These are phyloP conservation scores for Apeltes quadracus DNA, from an alignment of 2,113 vertebrate species.

Conservation along the genomic window DNA sequence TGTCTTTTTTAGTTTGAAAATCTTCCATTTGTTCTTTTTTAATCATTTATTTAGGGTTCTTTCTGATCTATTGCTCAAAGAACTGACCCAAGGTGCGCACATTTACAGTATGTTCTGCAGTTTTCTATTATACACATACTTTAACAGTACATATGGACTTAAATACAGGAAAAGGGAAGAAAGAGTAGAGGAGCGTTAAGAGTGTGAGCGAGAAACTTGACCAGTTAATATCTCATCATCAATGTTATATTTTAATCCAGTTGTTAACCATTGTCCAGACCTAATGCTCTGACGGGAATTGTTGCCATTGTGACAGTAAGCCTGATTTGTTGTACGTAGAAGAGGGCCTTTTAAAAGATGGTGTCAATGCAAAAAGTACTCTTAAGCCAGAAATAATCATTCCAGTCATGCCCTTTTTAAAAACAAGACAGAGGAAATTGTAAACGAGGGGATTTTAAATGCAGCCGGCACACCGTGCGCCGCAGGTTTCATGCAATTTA, in stretches of 20 bases:
- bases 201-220: not conserved
- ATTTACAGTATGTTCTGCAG: not conserved
- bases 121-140: not conserved
- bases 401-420: slow-evolving; percentile 22
- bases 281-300: not conserved
- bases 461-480: slow-evolving; percentile 19
- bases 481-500: slow-evolving; percentile 61
- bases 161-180: not conserved
- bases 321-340: slow-evolving; percentile 8
- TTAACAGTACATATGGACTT: not conserved
- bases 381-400: slow-evolving; percentile 21
- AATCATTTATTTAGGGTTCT: not conserved
- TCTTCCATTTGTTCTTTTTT: not conserved
- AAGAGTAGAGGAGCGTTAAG: not conserved
- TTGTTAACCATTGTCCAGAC: slow-evolving; percentile 5
- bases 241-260: slow-evolving; percentile 21
- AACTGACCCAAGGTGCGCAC: not conserved
- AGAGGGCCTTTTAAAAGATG: slow-evolving; percentile 4
- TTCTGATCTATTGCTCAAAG: slow-evolving; percentile 1
- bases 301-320: not conserved
- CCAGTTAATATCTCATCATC: slow-evolving; percentile 5
- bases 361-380: slow-evolving; percentile 47
- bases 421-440: slow-evolving; percentile 24
- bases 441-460: slow-evolving; percentile 41
- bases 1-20: not conserved